Evolutionary conservation across 2,888 invertebrate genomes (phyloP), one percentile per base, ranked within the genome.

Genomic region (Drosophila anceps): DNA sequence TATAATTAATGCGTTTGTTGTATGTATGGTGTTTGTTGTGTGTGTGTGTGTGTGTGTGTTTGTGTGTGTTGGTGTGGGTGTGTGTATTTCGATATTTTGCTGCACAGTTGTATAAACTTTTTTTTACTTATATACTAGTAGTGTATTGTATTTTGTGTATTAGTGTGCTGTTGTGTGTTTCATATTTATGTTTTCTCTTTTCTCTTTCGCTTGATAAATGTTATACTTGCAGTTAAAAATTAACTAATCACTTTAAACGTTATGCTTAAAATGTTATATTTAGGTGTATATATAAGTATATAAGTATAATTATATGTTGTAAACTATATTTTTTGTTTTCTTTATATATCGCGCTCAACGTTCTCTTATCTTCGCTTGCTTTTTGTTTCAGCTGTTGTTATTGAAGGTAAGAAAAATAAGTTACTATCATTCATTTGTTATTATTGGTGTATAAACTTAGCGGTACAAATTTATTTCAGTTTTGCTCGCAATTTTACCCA

Each of bases 1-100:
- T 87, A 87, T 88, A 90, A 85, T 88, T 90, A 90, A 88, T 88
- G 83, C 80, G 71, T 78, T 72, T 79, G 60, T 81, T 74, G 67
- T 59, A 66, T 73, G 63, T 75, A 54, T 77, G 54, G 57, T 54
- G 55, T 69, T 39, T 68, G 44, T 79, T 8, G 33, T 57, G 20
- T 35, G 8, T 37, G n/a, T n/a, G n/a, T n/a, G n/a, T n/a, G n/a
- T n/a, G n/a, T n/a, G n/a, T n/a, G n/a, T n/a, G n/a, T n/a, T n/a
- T n/a, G 54, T 69, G 55, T 70, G 57, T 73, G 63, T 74, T 41
- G 5, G 44, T 63, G 33, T 69, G 12, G 64, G 54, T 46, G 58
- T 70, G 53, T 76, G 61, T 82, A 76, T 80, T 88, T 86, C 84
- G 86, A 82, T 74, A 75, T 71, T 46, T 67, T 75, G 68, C 68